Conservation (phyloP, 2,113 vertebrate species). For the Thinocorus orbignyianus region DNA sequence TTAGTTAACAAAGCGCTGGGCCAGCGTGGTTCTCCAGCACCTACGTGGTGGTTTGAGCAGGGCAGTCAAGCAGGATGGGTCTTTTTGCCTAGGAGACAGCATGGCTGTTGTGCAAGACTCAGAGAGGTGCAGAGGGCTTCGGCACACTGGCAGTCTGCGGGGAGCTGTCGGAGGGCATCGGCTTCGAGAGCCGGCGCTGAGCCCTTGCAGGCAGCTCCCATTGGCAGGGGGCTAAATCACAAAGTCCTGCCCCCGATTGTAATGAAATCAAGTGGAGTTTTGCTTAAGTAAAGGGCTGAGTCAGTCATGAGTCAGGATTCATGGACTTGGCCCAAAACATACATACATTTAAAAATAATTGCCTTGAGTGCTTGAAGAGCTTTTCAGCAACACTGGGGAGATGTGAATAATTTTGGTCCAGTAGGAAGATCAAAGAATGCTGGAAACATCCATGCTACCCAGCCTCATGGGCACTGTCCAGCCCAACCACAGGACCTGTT, state of each 20-base stretch:
- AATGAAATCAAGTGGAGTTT: slow-evolving; percentile 43
- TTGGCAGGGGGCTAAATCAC: neutral
- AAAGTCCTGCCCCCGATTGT: neutral
- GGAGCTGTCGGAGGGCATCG: neutral
- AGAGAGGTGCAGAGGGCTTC: neutral
- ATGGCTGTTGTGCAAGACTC: neutral
- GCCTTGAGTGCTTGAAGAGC: slow-evolving; percentile 32
- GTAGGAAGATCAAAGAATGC: slow-evolving; percentile 27
- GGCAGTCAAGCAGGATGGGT: neutral
- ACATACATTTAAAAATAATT: slow-evolving; percentile 55
- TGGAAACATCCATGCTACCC: slow-evolving; percentile 26
- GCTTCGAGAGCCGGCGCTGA: fast-evolving
- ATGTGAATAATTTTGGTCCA: slow-evolving; percentile 48
- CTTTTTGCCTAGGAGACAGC: neutral
- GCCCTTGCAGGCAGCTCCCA: neutral
- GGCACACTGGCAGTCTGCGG: neutral
- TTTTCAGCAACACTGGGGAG: slow-evolving; percentile 34
- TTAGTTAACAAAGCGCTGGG: neutral
- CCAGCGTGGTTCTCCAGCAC: neutral
- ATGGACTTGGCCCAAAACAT: slow-evolving; percentile 51
- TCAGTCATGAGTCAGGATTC: slow-evolving; percentile 58
- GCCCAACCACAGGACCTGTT: slow-evolving; percentile 32
- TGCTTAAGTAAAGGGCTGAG: slow-evolving; percentile 66
- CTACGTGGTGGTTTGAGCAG: neutral
- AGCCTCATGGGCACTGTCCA: slow-evolving; percentile 26